These are phyloP conservation scores for Ceuthmochares aereus DNA, from an alignment of 2,113 vertebrate species.

Conservation along the genomic window DNA sequence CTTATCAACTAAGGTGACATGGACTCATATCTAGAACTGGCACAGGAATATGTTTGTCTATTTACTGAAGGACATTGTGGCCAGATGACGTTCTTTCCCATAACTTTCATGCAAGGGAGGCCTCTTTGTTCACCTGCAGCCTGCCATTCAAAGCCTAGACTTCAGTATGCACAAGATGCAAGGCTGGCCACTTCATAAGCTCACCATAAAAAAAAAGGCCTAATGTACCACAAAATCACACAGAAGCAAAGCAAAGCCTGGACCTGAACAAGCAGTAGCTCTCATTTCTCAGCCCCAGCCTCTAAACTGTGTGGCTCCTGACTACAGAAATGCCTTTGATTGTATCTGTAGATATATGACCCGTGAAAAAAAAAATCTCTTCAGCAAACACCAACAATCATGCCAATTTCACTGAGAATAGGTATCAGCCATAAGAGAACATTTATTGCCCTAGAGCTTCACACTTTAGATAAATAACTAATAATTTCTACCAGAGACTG, in stretches of 20 bases:
- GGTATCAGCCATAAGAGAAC: not conserved
- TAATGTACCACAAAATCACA: not conserved
- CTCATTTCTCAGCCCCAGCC: not conserved
- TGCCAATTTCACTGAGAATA: not conserved
- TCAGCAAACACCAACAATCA: not conserved
- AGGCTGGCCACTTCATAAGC: not conserved
- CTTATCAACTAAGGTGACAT: not conserved
- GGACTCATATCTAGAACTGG: not conserved
- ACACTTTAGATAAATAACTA: not conserved
- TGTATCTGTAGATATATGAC: not conserved
- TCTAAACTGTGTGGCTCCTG: not conserved
- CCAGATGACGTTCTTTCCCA: rapidly evolving
- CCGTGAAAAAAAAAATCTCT: not conserved
- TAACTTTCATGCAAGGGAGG: not conserved
- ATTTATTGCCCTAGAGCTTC: not conserved
- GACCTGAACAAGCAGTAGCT: not conserved
- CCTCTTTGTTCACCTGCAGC: not conserved
- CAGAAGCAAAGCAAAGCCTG: not conserved
- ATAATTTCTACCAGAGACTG: not conserved
- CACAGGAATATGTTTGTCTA: not conserved
- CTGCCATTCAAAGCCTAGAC: not conserved
- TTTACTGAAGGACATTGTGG: not conserved
- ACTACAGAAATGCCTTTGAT: not conserved
- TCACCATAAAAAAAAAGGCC: not conserved
- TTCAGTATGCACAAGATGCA: not conserved